phyloP scores from a whole-genome alignment of 2,113 vertebrate genomes.

The Loxodonta africana region DNA sequence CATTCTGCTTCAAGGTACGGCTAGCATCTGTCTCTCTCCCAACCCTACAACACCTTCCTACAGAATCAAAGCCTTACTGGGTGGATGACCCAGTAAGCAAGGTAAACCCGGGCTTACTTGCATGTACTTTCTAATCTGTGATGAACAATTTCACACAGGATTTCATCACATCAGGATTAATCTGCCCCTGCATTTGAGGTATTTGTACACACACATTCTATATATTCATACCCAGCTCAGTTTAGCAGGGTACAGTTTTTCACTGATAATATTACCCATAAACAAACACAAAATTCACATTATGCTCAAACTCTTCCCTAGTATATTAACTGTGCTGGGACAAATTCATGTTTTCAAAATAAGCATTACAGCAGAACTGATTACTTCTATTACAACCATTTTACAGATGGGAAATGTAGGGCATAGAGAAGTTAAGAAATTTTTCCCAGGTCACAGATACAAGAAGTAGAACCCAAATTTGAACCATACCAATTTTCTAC shows the following conservation, averaged over 20 bases:
- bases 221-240: too few species aligned
- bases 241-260: not conserved
- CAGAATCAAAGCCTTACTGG: too few species aligned
- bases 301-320: not conserved
- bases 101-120: too few species aligned
- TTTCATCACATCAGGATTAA: too few species aligned
- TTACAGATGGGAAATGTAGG: not conserved
- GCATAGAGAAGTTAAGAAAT: not conserved
- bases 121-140: too few species aligned
- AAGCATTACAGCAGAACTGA: not conserved
- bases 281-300: not conserved
- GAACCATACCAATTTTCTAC: not conserved
- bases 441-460: not conserved
- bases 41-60: too few species aligned
- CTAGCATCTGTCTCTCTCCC: too few species aligned
- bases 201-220: not conserved
- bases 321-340: not conserved
- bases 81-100: too few species aligned
- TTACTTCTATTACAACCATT: not conserved
- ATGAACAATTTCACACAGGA: too few species aligned
- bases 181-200: not conserved
- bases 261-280: not conserved
- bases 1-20: too few species aligned
- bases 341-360: not conserved
- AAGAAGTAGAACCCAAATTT: not conserved